A percentile compares a stretch with the other conserved stretches of the same genome.
These are phyloP conservation scores for Pelusios castaneus DNA, from an alignment of 2,113 vertebrate species.

Conservation along the genomic window DNA sequence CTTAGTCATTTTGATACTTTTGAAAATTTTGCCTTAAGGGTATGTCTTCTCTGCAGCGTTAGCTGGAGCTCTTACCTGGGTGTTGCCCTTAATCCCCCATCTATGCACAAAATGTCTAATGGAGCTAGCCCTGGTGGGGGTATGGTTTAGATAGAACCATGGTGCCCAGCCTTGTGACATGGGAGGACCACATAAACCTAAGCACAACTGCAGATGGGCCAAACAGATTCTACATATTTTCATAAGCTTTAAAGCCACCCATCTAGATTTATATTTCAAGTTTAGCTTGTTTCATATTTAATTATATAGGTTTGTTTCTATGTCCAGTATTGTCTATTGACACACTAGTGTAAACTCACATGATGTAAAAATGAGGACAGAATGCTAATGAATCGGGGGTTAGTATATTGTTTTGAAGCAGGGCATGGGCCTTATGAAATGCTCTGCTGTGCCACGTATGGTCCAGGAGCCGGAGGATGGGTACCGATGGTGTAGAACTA, in stretches of 20 bases:
- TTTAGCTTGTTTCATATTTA: not conserved
- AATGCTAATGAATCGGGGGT: not conserved
- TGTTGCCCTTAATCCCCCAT: not conserved
- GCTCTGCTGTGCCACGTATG: not conserved
- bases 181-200: not conserved
- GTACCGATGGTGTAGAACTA: not conserved
- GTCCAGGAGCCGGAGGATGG: not conserved
- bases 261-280: not conserved
- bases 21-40: conserved; percentile 21
- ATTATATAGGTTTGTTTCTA: not conserved
- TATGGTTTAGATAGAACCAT: not conserved
- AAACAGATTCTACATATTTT: not conserved
- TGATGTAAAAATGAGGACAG: not conserved
- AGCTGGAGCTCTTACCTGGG: not conserved
- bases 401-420: not conserved
- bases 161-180: not conserved
- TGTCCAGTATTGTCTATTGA: not conserved
- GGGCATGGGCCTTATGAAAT: not conserved
- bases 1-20: not conserved
- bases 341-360: not conserved
- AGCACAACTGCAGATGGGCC: not conserved
- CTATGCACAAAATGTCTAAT: not conserved
- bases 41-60: not conserved
- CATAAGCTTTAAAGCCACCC: not conserved
- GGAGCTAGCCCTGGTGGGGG: not conserved